A percentile compares a stretch with the other conserved stretches of the same genome.
Conservation (phyloP, 2,113 vertebrate species). For the Syrrhaptes paradoxus region DNA sequence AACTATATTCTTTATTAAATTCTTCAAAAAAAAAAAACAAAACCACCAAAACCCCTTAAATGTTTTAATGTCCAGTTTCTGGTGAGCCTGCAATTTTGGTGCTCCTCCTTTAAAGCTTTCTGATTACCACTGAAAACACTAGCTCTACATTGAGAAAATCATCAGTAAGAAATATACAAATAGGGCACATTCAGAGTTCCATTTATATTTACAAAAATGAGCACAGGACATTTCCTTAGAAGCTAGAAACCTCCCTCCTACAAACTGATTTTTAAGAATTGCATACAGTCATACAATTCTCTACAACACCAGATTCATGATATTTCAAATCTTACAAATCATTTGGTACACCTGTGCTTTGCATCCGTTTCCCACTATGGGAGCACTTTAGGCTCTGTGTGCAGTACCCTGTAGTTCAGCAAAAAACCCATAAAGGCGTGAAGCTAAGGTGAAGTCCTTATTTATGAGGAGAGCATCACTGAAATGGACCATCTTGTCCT, state of each 20-base stretch:
- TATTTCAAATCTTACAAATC: neutral
- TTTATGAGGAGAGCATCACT: neutral
- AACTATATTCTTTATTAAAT: neutral
- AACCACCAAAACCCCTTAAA: neutral
- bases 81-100: neutral
- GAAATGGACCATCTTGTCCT: neutral
- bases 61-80: neutral
- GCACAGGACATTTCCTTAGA: neutral
- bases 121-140: neutral
- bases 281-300: neutral
- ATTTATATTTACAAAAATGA: neutral
- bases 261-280: neutral
- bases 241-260: neutral
- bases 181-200: neutral
- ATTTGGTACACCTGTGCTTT: neutral
- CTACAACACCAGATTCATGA: neutral
- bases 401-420: rapidly evolving
- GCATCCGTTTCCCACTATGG: too few relatives aligned
- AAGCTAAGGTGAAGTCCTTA: neutral
- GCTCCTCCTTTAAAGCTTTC: neutral
- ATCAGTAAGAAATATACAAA: neutral
- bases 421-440: neutral
- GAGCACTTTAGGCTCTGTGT: neutral
- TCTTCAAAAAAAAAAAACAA: neutral
- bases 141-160: neutral